Evolutionary conservation across 2,113 vertebrate genomes (phyloP), one percentile per base, ranked within the genome.

Genomic region (Laterallus jamaicensis): DNA sequence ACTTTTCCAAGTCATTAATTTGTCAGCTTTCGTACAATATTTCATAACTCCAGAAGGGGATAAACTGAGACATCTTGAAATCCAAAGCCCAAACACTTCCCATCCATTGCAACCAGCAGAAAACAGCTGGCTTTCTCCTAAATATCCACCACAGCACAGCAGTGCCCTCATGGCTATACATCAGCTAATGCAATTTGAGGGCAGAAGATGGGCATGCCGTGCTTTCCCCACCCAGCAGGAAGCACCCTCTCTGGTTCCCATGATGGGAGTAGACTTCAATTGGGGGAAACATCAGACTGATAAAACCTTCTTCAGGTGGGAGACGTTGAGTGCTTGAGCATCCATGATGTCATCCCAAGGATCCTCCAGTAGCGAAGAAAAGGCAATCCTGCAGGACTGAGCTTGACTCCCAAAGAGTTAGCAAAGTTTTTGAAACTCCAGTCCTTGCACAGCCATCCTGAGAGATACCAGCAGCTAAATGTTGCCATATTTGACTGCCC

Each of bases 1-100:
- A 76, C 69, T 83, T 95, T 95, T 82, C 86, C 88, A 84, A 92
- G 69, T 54, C 82, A 73, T 92, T 94, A 44, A 88, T 96, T 87
- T 91, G 82, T 50, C 94, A 83, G 70, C 68, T 39, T 59, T 86
- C 37, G 29, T 16, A 37, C 35, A 73, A 44, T 12, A 62, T 91
- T 95, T 91, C 80, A 35, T 49, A 86, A 71, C 86, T 82, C 59
- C 69, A 32, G 66, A 84, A 64, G 4, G 88, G 73, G 81, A 73
- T 58, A 76, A 76, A 68, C 9, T 29, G 28, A 78, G 60, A 54
- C 39, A 19, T 40, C 79, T 54, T 25, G 35, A 70, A 81, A 87
- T 31, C 32, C 60, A 63, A 88, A 40, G 40, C 35, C 80, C 60
- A 35, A 42, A 82, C 54, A 64, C 12, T 75, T 78, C 39, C 76